Conservation (phyloP, 2,113 vertebrate genomes). For the Sinocyclocheilus maitianheensis region DNA sequence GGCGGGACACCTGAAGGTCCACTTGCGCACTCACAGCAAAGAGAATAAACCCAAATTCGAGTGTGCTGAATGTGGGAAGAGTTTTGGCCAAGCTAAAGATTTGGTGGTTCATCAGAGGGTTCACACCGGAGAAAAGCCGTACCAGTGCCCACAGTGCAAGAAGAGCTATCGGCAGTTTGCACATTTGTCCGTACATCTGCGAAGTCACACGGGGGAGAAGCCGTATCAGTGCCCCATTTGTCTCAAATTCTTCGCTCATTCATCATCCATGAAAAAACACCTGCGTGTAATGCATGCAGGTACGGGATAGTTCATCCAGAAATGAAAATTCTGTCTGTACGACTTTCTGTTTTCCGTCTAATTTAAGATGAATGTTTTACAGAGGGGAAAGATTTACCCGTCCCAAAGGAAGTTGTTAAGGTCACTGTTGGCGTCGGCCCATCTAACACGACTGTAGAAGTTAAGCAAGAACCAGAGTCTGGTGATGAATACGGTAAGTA, state of each 20-base stretch:
- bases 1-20: constrained; percentile 30
- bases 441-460: neutral
- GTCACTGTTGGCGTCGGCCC: constrained; percentile 24
- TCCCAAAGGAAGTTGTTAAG: constrained; percentile 1
- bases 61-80: constrained; percentile 45
- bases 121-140: constrained; percentile 51
- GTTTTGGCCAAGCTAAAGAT: constrained; percentile 45
- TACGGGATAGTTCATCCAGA: neutral
- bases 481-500: neutral
- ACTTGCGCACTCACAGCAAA: constrained; percentile 33
- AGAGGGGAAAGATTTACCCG: neutral
- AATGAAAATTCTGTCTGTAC: no score
- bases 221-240: constrained; percentile 41
- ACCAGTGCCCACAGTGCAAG: constrained; percentile 48
- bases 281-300: constrained; percentile 48
- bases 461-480: constrained; percentile 31
- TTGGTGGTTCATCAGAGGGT: constrained; percentile 46
- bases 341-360: neutral
- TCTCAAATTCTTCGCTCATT: constrained; percentile 45
- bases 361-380: constrained; percentile 4
- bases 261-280: constrained; percentile 49
- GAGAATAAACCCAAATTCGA: constrained; percentile 33
- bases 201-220: constrained; percentile 48
- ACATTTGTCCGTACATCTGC: constrained; percentile 33
- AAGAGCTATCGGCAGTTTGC: constrained; percentile 47